phyloP scores from a whole-genome alignment of 2,113 vertebrate species.

The Hemicordylus capensis region DNA sequence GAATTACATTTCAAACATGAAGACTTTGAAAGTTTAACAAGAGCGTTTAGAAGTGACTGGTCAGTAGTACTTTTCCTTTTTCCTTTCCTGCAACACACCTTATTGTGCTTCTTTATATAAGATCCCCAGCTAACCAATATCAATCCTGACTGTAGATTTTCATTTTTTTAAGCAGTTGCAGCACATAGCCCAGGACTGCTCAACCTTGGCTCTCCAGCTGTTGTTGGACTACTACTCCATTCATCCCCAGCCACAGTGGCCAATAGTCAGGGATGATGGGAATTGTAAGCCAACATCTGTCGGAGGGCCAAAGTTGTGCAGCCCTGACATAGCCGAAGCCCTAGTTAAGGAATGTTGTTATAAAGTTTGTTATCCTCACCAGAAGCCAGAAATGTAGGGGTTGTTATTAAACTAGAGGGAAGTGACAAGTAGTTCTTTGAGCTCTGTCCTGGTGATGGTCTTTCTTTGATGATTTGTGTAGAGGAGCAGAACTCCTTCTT shows the following conservation, averaged over 20 bases:
- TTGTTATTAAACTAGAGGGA: background rate
- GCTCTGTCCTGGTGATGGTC: background rate
- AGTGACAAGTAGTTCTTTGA: background rate
- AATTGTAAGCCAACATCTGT: too few relatives aligned
- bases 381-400: background rate
- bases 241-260: too few relatives aligned
- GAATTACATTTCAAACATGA: conserved; percentile 77
- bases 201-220: too few relatives aligned
- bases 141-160: background rate
- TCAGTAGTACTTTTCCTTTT: conserved; percentile 47
- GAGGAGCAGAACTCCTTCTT: background rate
- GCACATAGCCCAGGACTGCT: background rate
- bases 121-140: conserved; percentile 15
- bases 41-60: conserved; percentile 70
- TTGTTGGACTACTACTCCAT: too few relatives aligned
- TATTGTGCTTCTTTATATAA: background rate
- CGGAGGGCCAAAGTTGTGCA: too few relatives aligned
- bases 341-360: background rate
- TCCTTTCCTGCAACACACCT: background rate
- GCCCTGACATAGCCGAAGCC: too few relatives aligned
- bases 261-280: too few relatives aligned
- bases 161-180: background rate
- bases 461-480: background rate
- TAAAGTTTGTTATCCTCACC: background rate
- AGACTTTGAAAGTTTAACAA: conserved; percentile 78